phyloP scores from a whole-genome alignment of 2,888 invertebrate genomes.

The Dromius quadrimaculatus region DNA sequence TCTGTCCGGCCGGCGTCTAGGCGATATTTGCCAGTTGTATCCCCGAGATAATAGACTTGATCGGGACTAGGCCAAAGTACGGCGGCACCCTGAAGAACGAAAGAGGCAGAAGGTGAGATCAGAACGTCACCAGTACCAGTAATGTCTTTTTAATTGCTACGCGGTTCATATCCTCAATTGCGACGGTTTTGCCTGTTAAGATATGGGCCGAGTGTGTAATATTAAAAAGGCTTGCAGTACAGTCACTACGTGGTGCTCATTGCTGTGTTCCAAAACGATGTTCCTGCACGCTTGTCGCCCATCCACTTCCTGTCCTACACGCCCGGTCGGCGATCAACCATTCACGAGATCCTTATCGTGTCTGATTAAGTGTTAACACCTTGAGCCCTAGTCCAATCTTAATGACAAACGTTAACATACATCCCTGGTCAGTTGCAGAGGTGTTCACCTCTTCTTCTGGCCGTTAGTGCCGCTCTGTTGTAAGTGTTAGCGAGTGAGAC shows the following conservation, averaged over 20 bases:
- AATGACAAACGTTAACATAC: no score
- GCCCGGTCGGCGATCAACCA: slow-evolving; percentile 26
- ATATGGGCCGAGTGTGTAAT: slow-evolving; percentile 49
- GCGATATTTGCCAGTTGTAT: slow-evolving; percentile 99
- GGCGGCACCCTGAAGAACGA: slow-evolving; percentile 99
- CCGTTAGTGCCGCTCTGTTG: slow-evolving; percentile 52
- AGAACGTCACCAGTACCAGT: slow-evolving; percentile 56
- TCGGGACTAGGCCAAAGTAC: slow-evolving; percentile 99
- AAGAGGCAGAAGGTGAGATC: slow-evolving; percentile 99
- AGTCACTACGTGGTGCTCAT: slow-evolving; percentile 52
- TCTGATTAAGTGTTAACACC: slow-evolving; percentile 44
- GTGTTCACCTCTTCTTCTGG: neutral
- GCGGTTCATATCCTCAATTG: slow-evolving; percentile 60
- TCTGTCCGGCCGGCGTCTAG: slow-evolving; percentile 77
- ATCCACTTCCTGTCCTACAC: slow-evolving; percentile 6
- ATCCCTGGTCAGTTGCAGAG: slow-evolving; percentile 11
- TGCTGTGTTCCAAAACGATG: slow-evolving; percentile 51
- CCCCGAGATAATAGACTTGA: slow-evolving; percentile 99
- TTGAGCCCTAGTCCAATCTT: slow-evolving; percentile 20
- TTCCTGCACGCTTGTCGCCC: slow-evolving; percentile 54
- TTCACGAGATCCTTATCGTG: slow-evolving; percentile 39
- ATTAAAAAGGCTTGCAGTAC: slow-evolving; percentile 52
- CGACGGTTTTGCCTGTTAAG: slow-evolving; percentile 27
- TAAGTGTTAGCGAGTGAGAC: slow-evolving; percentile 62
- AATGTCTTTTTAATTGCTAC: slow-evolving; percentile 59